These are phyloP conservation scores for Sciurus vulgaris DNA, from an alignment of 2,797 vertebrate species.

Conservation along the genomic window DNA sequence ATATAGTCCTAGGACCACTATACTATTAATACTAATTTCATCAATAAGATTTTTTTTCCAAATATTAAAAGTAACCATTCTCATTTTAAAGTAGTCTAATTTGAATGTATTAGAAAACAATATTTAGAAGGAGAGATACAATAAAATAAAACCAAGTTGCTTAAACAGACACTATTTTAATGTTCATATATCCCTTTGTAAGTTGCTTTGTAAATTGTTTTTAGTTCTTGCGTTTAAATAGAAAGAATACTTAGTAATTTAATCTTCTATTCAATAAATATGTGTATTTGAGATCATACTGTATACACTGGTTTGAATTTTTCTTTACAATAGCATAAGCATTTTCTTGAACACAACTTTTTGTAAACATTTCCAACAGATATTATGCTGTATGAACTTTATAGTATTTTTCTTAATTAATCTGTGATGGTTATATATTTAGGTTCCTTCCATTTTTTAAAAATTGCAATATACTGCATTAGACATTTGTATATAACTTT, in stretches of 20 bases:
- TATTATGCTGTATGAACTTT: constrained; percentile 1
- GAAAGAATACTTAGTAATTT: neutral
- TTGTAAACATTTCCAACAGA: constrained; percentile 13
- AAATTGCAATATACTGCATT: neutral
- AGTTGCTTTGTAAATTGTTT: neutral
- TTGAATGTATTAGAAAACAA: constrained; percentile 43
- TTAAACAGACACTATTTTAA: neutral
- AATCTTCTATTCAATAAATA: neutral
- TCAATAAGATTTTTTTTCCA: neutral
- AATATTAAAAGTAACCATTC: neutral
- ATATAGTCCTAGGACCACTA: neutral
- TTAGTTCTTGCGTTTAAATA: neutral
- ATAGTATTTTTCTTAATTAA: neutral
- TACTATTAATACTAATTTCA: neutral
- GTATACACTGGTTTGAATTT: neutral
- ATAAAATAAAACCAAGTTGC: neutral
- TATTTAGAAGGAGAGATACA: neutral
- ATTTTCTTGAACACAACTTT: constrained; percentile 24
- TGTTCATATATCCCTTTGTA: neutral
- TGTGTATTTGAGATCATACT: neutral
- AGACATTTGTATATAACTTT: neutral
- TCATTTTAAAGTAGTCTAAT: constrained; percentile 16
- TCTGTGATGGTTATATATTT: constrained; percentile 1
- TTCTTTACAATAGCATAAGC: neutral
- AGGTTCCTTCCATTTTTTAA: constrained; percentile 1